phyloP scores from a whole-genome alignment of 2,797 vertebrate genomes.

The Acipenser ruthenus region DNA sequence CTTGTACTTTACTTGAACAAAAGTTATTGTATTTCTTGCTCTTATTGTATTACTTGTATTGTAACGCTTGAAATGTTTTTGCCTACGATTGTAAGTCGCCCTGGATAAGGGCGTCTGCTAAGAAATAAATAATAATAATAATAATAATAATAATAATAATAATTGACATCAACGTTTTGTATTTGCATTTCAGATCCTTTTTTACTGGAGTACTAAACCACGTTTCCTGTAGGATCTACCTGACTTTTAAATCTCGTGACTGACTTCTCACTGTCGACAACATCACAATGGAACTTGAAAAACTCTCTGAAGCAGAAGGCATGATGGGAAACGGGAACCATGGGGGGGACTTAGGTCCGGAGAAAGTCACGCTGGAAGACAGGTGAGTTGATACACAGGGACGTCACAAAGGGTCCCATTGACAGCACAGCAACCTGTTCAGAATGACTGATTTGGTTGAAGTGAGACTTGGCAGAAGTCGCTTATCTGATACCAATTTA shows the following conservation, averaged over 20 bases:
- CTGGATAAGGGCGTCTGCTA: no score
- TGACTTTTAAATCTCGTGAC: not conserved
- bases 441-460: not conserved
- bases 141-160: no score
- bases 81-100: no score
- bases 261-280: constrained; percentile 1
- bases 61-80: no score
- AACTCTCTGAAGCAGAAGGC: constrained; percentile 29
- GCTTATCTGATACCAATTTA: no score
- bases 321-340: constrained; percentile 43
- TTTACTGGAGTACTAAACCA: not conserved
- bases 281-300: constrained; percentile 55
- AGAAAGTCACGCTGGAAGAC: constrained; percentile 36
- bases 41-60: no score
- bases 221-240: not conserved
- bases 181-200: not conserved
- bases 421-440: not conserved
- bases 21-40: no score
- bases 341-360: constrained; percentile 20
- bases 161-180: not conserved
- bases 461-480: no score
- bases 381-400: constrained; percentile 36
- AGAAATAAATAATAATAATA: no score
- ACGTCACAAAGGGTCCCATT: not conserved
- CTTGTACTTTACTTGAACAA: no score